Percentiles rank a stretch among this genome's conserved stretches.
Conservation (phyloP, 2,113 vertebrate genomes). For the Damaliscus lunatus region DNA sequence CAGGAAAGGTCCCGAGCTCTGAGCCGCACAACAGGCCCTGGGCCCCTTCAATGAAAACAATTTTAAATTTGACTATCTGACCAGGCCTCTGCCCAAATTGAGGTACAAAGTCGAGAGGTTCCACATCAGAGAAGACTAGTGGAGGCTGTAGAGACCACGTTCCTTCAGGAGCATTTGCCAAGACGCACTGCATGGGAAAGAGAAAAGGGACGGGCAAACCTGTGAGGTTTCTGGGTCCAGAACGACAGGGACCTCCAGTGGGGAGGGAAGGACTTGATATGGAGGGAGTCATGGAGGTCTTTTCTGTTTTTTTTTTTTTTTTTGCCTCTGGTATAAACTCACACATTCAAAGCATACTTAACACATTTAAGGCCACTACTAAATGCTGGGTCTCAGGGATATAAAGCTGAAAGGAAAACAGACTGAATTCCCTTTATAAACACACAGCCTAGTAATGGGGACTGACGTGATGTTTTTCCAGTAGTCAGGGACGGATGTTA, state of each 20-base stretch:
- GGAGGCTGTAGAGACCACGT: no score
- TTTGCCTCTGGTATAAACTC: not conserved
- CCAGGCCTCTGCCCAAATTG: not conserved
- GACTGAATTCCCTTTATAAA: not conserved
- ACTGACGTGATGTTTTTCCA: not conserved
- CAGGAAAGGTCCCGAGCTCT: not conserved
- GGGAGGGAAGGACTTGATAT: not conserved
- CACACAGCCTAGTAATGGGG: not conserved
- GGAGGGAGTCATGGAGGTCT: not conserved
- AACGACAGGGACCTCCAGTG: not conserved
- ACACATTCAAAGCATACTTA: not conserved
- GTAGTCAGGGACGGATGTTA: not conserved
- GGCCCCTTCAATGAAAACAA: not conserved
- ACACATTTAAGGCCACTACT: not conserved
- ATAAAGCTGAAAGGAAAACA: not conserved
- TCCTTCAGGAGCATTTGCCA: not conserved
- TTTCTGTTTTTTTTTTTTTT: not conserved
- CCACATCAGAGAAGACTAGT: not conserved
- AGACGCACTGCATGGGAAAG: accelerated
- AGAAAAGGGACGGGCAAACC: not conserved
- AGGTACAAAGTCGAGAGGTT: not conserved
- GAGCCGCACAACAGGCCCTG: accelerated
- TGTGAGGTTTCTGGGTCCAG: not conserved
- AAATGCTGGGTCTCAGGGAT: not conserved
- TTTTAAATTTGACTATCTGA: not conserved